Evolutionary conservation across 2,888 invertebrate species (phyloP).

Genomic region (Cataglyphis rosenhaueri): DNA sequence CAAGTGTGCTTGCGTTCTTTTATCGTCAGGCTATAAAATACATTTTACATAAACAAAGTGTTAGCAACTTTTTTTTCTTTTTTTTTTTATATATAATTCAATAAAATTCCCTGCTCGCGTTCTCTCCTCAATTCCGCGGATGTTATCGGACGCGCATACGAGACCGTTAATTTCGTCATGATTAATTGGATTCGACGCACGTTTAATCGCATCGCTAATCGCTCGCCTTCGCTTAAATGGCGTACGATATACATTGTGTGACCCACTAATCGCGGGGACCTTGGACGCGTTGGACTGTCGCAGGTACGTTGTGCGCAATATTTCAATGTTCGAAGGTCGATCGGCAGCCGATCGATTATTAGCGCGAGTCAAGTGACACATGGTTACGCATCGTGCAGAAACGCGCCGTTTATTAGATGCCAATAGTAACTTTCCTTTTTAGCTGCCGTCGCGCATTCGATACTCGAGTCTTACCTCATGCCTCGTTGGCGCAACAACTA

Average conservation of each 20-base stretch:
- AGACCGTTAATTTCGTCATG: background rate
- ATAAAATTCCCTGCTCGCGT: background rate
- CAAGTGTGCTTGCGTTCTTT: background rate
- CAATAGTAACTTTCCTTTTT: slow-evolving; percentile 50
- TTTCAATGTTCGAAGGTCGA: slow-evolving; percentile 71
- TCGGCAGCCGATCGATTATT: slow-evolving; percentile 69
- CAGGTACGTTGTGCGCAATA: slow-evolving; percentile 66
- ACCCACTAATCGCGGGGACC: slow-evolving; percentile 71
- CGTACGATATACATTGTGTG: slow-evolving; percentile 53
- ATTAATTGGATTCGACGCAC: slow-evolving; percentile 14
- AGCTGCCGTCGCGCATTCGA: background rate
- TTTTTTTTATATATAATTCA: background rate
- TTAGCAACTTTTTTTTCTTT: background rate
- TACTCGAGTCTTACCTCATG: slow-evolving; percentile 14
- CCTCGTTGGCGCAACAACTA: slow-evolving; percentile 9
- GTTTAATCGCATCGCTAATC: slow-evolving; percentile 23
- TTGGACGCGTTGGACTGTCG: slow-evolving; percentile 65
- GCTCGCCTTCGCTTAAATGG: slow-evolving; percentile 31
- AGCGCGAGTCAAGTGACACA: slow-evolving; percentile 48
- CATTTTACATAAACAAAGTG: background rate
- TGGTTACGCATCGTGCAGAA: slow-evolving; percentile 27
- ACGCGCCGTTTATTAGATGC: slow-evolving; percentile 24
- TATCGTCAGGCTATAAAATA: background rate
- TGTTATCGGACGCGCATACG: background rate
- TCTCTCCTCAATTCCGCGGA: background rate